Conservation (phyloP, 2,888 invertebrate genomes). For the Vanessa cardui region DNA sequence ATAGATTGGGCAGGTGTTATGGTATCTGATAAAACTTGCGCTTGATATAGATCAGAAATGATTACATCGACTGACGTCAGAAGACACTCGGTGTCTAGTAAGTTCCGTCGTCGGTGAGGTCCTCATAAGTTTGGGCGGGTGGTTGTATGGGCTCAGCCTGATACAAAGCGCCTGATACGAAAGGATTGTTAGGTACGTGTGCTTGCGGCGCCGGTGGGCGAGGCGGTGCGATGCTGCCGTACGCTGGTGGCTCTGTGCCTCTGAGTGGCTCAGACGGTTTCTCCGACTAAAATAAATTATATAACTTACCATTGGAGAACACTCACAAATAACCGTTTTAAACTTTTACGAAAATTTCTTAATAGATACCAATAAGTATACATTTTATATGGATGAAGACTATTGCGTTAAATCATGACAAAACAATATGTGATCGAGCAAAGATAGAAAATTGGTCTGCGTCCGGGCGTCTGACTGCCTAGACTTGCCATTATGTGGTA, state of each 20-base stretch:
- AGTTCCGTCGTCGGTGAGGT: slow-evolving; percentile 68
- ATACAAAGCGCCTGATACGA: slow-evolving; percentile 83
- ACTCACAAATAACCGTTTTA: background rate
- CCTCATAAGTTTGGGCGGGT: slow-evolving; percentile 81
- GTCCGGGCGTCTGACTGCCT: too few relatives aligned
- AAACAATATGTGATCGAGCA: too few relatives aligned
- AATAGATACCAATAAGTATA: too few relatives aligned
- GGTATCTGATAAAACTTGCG: background rate
- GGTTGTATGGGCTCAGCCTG: slow-evolving; percentile 86
- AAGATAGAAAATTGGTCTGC: too few relatives aligned
- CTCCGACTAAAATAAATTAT: slow-evolving; percentile 58
- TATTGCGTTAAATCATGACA: too few relatives aligned
- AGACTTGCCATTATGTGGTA: too few relatives aligned
- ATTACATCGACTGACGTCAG: background rate
- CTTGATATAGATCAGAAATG: background rate
- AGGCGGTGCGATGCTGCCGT: slow-evolving; percentile 70
- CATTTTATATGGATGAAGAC: too few relatives aligned
- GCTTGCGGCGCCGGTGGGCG: slow-evolving; percentile 77
- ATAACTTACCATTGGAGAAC: slow-evolving; percentile 15
- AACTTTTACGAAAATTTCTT: too few relatives aligned
- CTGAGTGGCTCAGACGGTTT: slow-evolving; percentile 68
- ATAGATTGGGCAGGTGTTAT: background rate
- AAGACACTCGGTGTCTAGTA: slow-evolving; percentile 51
- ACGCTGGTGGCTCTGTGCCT: slow-evolving; percentile 63
- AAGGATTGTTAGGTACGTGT: slow-evolving; percentile 84